A percentile compares a stretch with the other conserved stretches of the same genome.
phyloP scores from a whole-genome alignment of 92 coral and sea anemone species.

The Epizoanthus scotinus region DNA sequence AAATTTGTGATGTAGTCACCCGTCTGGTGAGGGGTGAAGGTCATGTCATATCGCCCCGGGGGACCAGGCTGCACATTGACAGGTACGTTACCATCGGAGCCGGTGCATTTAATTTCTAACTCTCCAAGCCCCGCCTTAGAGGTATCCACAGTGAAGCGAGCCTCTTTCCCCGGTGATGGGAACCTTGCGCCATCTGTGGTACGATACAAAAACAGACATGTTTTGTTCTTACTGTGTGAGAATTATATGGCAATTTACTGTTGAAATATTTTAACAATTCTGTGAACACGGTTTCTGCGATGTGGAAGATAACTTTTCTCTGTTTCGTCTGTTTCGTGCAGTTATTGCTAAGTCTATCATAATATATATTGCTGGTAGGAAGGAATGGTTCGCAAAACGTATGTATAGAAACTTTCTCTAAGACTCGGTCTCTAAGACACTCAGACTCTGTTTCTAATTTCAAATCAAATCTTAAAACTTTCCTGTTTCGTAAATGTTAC shows the following conservation, averaged over 20 bases:
- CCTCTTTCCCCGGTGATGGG: conserved; percentile 77
- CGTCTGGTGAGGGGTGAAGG: conserved; percentile 76
- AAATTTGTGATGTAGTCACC: conserved; percentile 80
- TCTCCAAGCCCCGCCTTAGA: conserved; percentile 95
- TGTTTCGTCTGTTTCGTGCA: no score
- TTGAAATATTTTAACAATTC: not conserved
- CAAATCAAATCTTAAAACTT: no score
- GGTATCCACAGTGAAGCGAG: conserved; percentile 88
- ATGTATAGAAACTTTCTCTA: no score
- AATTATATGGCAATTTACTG: no score
- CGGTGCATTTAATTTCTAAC: conserved; percentile 82
- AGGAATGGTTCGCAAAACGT: not conserved
- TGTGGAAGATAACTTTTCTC: not conserved
- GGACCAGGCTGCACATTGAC: conserved; percentile 80
- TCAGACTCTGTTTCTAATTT: no score
- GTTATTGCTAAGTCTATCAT: no score
- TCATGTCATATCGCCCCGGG: conserved; percentile 68
- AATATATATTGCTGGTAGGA: not conserved
- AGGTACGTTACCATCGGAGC: conserved; percentile 82
- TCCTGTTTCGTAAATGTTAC: no score
- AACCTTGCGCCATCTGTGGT: conserved; percentile 61
- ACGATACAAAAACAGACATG: not conserved
- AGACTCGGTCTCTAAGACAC: no score
- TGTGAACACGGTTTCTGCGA: not conserved
- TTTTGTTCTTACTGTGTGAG: no score